Percentiles rank a stretch among this genome's conserved stretches.
Conservation (phyloP, 2,888 invertebrate genomes). For the Cancer borealis region DNA sequence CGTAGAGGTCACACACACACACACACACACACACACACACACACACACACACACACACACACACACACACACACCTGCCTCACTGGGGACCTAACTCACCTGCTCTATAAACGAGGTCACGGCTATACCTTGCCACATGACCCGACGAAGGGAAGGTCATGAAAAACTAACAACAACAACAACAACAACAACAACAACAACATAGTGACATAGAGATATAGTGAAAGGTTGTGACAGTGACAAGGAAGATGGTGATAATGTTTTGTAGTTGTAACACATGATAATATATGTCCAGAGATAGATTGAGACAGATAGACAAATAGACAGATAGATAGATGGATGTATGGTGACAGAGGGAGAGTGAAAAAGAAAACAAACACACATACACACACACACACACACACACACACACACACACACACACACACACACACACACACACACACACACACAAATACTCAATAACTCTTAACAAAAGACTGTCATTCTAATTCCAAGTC, state of each 20-base stretch:
- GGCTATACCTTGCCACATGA: conserved; percentile 5
- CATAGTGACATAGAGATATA: not conserved
- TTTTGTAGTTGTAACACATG: not conserved
- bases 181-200: not conserved
- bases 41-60: too few species aligned
- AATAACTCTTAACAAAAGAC: too few species aligned
- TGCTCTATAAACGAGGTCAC: not conserved
- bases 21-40: too few species aligned
- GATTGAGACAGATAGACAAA: too few species aligned
- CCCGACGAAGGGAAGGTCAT: not conserved
- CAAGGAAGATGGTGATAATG: not conserved
- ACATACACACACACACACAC: too few species aligned
- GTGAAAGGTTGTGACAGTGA: not conserved
- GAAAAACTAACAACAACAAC: not conserved
- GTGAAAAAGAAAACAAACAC: not conserved
- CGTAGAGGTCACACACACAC: not conserved
- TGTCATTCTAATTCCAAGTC: too few species aligned
- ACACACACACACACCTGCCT: too few species aligned
- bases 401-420: too few species aligned
- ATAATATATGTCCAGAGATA: not conserved
- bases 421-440: too few species aligned
- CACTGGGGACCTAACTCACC: not conserved
- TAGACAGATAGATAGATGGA: too few species aligned
- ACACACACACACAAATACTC: too few species aligned
- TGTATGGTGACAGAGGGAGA: not conserved